Conservation (phyloP, 2,113 vertebrate genomes). For the Rhombomys opimus region DNA sequence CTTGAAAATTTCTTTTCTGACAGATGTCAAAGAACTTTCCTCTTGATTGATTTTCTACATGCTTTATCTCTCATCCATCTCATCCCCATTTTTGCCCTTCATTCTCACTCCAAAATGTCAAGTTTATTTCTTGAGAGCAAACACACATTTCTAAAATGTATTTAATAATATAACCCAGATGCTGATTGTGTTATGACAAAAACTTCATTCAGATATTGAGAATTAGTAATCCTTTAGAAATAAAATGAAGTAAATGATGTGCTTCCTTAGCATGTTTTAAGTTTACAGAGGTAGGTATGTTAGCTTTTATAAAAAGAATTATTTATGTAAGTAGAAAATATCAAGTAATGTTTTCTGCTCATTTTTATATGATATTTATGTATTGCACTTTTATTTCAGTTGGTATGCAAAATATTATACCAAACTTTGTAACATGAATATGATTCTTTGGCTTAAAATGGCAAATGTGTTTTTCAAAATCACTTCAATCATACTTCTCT, state of each 20-base stretch:
- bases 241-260: background rate
- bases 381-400: background rate
- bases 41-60: constrained; percentile 53
- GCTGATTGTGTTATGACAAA: background rate
- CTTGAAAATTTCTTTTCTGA: constrained; percentile 60
- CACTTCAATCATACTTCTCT: background rate
- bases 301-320: background rate
- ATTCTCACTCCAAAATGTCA: constrained; percentile 39
- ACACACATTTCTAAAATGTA: background rate
- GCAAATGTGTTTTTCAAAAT: background rate
- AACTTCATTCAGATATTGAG: background rate
- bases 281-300: background rate
- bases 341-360: background rate
- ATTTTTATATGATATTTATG: background rate
- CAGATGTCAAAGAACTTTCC: constrained; percentile 68
- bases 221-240: background rate
- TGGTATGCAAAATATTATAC: background rate
- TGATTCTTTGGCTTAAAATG: background rate
- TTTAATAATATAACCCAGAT: background rate
- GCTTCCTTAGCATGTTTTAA: background rate
- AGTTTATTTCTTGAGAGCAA: constrained; percentile 22
- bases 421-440: background rate
- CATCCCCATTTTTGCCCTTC: constrained; percentile 52
- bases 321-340: background rate
- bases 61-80: constrained; percentile 56